Evolutionary conservation across 1,140 invertebrate genomes (phyloP), one percentile per base, ranked within the genome.

Genomic region (Lamellibrachia luymesi): DNA sequence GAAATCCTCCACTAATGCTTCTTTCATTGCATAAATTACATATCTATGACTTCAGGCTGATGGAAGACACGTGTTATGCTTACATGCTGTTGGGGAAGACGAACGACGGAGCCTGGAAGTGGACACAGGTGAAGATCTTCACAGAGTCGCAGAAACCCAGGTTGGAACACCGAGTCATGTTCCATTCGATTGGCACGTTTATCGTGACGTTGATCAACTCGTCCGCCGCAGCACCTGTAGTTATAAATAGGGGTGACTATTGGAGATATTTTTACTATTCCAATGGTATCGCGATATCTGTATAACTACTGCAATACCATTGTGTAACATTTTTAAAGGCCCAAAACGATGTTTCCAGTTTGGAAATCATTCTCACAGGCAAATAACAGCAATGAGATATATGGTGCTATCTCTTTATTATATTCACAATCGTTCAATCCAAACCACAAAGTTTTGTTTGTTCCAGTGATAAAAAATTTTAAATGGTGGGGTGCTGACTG

Each of bases 31-130:
- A 38, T 38, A 38, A 38, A 56, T 56, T 6, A 56, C 52, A 56
- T 56, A 17, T 56, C 52, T 56, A 56, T 1, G 52, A 56, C 52
- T 56, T 56, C 2, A 80, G 64, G 4, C 13, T 80, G 0, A 80
- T 22, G 64, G 2, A 80, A 80, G 64, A 80, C 5, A 80, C 25
- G 13, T 80, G 64, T 4, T 10, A 4, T 2, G 27, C 91, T 4
- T 94, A 96, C 95, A 94, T 95, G 92, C 95, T 95, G 80, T 94
- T 93, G 2, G 96, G 96, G 91, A 96, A 96, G 52, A 96, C 93
- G 7, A 92, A 92, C 5, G 94, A 90, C n/a, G 95, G 95, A 64
- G 95, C 95, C 80, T 94, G 94, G 38, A 96, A 95, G 80, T 94
- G 94, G 25, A 96, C 94, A 94, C 96, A 96, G 13, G 95, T 94